Percentiles rank a stretch among this genome's conserved stretches.
Conservation (phyloP, 2,113 vertebrate genomes). For the Stictonetta naevosa region DNA sequence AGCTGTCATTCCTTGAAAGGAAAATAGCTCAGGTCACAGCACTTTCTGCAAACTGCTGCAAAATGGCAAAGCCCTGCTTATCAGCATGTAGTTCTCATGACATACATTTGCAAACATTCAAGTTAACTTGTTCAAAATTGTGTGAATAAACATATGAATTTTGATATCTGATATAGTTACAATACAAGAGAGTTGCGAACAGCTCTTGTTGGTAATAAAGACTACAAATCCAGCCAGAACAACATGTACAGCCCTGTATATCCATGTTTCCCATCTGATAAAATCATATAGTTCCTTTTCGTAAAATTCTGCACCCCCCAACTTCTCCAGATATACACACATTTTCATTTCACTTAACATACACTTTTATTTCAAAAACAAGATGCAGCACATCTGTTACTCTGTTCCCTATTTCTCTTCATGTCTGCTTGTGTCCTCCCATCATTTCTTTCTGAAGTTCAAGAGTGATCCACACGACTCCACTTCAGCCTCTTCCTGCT, state of each 20-base stretch:
- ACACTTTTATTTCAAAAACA: not conserved
- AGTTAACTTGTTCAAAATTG: not conserved
- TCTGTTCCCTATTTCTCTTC: not conserved
- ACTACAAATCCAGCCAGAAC: not conserved
- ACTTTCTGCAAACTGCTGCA: not conserved
- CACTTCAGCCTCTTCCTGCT: not conserved
- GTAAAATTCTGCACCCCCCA: not conserved
- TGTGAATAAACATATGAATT: not conserved
- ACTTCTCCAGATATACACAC: not conserved
- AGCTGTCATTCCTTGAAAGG: not conserved
- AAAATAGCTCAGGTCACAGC: not conserved
- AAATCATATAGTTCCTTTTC: not conserved
- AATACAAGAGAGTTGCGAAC: not conserved
- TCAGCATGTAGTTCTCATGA: not conserved
- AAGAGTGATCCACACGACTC: not conserved
- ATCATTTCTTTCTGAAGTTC: not conserved
- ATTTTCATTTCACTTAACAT: not conserved
- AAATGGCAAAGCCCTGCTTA: not conserved
- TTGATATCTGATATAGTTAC: not conserved
- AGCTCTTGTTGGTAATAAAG: not conserved
- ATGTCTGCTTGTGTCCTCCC: not conserved
- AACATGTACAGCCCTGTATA: not conserved
- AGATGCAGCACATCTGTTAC: not conserved
- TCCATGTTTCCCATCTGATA: not conserved
- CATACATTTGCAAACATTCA: not conserved